Evolutionary conservation across 2,113 vertebrate species (phyloP).

Genomic region (Thinocorus orbignyianus): DNA sequence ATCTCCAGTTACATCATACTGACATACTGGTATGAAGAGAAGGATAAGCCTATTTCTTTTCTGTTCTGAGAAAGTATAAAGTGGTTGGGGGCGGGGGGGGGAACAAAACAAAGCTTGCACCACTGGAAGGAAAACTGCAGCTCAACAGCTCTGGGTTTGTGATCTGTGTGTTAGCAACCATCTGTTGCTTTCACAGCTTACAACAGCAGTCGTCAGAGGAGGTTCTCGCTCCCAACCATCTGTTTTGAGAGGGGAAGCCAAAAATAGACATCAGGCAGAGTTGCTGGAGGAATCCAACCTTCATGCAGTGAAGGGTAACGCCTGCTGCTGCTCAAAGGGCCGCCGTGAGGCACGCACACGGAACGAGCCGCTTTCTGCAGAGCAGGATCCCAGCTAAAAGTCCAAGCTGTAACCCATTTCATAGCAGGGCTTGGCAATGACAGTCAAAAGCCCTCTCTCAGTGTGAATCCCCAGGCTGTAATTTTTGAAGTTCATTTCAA

Average conservation of each 20-base stretch:
- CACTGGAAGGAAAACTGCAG: slow-evolving; percentile 10
- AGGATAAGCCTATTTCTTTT: background rate
- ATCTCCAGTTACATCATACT: background rate
- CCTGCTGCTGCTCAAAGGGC: background rate
- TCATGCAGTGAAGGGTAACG: slow-evolving; percentile 34
- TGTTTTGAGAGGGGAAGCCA: slow-evolving; percentile 70
- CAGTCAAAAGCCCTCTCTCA: background rate
- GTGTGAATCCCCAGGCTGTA: background rate
- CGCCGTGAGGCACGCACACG: background rate
- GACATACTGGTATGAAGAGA: background rate
- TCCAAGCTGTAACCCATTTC: background rate
- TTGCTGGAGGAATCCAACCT: slow-evolving; percentile 47
- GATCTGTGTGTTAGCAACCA: slow-evolving; percentile 47
- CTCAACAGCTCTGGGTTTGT: slow-evolving; percentile 34
- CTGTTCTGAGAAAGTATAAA: background rate
- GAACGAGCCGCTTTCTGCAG: background rate
- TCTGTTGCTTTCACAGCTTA: slow-evolving; percentile 66
- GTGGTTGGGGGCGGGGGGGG: background rate
- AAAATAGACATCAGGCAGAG: slow-evolving; percentile 71
- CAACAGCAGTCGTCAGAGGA: slow-evolving; percentile 34
- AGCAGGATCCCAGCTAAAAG: background rate
- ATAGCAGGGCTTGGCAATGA: background rate
- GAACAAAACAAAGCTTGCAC: slow-evolving; percentile 6
- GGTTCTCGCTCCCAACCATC: slow-evolving; percentile 67
- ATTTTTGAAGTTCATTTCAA: slow-evolving; percentile 18